phyloP scores from a whole-genome alignment of 2,797 vertebrate species.

The Catamblyrhynchus diadema region DNA sequence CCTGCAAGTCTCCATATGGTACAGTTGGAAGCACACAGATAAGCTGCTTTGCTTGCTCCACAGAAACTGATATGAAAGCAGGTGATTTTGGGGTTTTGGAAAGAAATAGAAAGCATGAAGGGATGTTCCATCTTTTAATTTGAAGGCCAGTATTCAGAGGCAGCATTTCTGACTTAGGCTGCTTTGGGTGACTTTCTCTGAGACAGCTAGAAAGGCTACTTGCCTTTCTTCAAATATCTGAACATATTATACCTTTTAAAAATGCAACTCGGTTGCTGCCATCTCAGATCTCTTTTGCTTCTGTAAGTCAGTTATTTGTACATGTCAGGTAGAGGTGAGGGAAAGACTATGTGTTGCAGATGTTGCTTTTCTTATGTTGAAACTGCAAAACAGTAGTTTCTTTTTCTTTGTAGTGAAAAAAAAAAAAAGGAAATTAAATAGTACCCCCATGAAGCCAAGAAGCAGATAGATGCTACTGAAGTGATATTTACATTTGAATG shows the following conservation, averaged over 20 bases:
- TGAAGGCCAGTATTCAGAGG: background rate
- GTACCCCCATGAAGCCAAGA: background rate
- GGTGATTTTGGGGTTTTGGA: background rate
- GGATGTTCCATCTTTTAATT: background rate
- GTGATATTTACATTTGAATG: slow-evolving; percentile 62
- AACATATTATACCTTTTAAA: background rate
- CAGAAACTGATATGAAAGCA: background rate
- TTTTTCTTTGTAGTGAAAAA: background rate
- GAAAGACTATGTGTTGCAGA: background rate
- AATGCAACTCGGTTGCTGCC: background rate
- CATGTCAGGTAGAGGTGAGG: background rate
- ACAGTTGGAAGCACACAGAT: background rate
- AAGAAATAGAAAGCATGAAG: background rate
- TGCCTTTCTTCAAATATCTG: background rate
- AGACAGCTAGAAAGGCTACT: background rate
- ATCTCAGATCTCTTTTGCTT: background rate
- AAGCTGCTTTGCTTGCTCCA: background rate
- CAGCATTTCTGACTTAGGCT: background rate
- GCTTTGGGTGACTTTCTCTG: background rate
- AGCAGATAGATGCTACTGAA: background rate
- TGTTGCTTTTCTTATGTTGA: background rate
- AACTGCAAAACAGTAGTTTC: background rate
- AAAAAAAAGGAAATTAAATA: background rate
- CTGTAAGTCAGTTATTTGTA: background rate
- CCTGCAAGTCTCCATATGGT: background rate